phyloP scores from a whole-genome alignment of 2,797 vertebrate genomes.

The Premnoplex brunnescens region DNA sequence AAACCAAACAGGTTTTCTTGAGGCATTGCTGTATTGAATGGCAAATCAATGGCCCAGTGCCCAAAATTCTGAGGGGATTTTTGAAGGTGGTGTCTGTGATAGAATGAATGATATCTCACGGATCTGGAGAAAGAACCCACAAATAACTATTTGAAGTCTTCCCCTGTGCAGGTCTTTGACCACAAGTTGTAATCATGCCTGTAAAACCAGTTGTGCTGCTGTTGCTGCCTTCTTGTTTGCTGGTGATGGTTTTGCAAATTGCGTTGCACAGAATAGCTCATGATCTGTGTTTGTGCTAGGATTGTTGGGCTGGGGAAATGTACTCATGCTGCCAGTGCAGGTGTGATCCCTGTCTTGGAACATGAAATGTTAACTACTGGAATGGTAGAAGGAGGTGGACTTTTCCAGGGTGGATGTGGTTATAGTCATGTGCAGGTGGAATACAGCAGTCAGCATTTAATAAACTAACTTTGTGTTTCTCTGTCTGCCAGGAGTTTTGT shows the following conservation, averaged over 20 bases:
- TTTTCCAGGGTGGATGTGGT: background rate
- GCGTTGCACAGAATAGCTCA: background rate
- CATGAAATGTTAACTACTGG: background rate
- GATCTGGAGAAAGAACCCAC: background rate
- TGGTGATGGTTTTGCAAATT: background rate
- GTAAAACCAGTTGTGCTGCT: background rate
- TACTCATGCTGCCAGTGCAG: background rate
- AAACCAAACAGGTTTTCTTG: background rate
- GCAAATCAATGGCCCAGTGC: background rate
- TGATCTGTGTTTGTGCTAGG: background rate
- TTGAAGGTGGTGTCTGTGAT: background rate
- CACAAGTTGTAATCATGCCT: background rate
- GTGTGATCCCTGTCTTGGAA: background rate
- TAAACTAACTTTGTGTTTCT: background rate
- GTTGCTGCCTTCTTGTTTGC: background rate
- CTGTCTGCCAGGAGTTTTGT: background rate
- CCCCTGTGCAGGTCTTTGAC: background rate
- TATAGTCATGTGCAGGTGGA: background rate
- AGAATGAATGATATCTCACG: background rate
- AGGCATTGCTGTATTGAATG: background rate
- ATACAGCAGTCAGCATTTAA: background rate
- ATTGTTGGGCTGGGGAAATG: background rate
- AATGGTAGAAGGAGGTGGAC: background rate
- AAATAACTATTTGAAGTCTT: background rate
- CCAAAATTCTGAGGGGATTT: background rate